Evolutionary conservation across 2,113 vertebrate species (phyloP), one percentile per base, ranked within the genome.

Genomic region (Clarias gariepinus): DNA sequence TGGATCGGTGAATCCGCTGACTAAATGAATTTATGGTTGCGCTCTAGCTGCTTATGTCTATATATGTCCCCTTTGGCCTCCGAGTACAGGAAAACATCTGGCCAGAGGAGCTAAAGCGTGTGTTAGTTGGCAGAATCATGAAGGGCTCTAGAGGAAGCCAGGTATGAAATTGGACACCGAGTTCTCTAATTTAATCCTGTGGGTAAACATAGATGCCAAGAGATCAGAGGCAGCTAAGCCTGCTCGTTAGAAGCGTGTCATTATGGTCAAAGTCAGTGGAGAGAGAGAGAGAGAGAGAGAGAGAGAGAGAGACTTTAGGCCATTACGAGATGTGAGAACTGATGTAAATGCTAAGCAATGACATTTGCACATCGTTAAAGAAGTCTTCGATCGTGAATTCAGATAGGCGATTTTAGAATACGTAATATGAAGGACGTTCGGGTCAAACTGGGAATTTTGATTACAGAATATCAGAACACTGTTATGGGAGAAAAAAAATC

Each of bases 161-260:
- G 94, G 94, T 93, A 93, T 95, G 94, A 95, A 95, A 95, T 95
- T 93, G 93, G 91, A 92, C 87, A 88, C 90, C 85, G 91, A 94
- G 92, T 95, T 93, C 90, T 91, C 91, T 91, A 93, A 93, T 94
- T 94, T 93, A 94, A 94, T 93, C 93, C 91, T 87, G 15, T 81
- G 91, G 92, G 93, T 93, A 94, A 93, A 95, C 91, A 92, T 61
- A 89, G 85, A 90, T 84, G 79, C 21, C 55, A 58, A 9, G 8
- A 91, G 93, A 93, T 90, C 89, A 90, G 89, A 89, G 92, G 89
- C 82, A 58, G 57, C 86, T 89, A 83, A 86, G 85, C 36, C 47
- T 73, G 66, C 55, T 86, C 68, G 47, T 92, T 85, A 81, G 88
- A 88, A 81, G 36, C 88, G 89, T 86, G 85, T 91, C 89, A 89